These are phyloP conservation scores for Acropora yongei DNA, from an alignment of 64 coral and sea anemone genomes.

Conservation along the genomic window DNA sequence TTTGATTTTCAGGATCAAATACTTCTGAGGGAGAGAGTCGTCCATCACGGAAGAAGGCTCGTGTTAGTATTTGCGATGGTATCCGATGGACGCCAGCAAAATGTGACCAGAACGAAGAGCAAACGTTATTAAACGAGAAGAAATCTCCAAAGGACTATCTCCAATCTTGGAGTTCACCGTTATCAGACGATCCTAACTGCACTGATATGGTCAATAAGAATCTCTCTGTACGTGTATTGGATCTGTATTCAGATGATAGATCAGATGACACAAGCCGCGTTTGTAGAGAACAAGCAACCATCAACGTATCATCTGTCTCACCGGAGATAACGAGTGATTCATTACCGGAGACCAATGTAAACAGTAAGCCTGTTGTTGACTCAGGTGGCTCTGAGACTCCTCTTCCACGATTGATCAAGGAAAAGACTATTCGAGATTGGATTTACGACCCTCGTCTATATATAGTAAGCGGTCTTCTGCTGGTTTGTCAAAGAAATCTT, in stretches of 20 bases:
- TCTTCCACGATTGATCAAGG: not conserved
- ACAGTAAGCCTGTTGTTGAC: not conserved
- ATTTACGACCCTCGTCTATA: not conserved
- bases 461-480: not conserved
- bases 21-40: no score
- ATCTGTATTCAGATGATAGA: not conserved
- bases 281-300: not conserved
- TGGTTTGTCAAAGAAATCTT: no score
- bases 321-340: not conserved
- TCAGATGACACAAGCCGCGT: not conserved
- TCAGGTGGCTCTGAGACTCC: not conserved
- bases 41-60: no score
- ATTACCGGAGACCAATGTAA: not conserved
- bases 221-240: not conserved
- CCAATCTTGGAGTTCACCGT: no score
- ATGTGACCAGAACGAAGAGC: no score
- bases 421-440: not conserved
- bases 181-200: not conserved
- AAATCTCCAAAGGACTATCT: no score
- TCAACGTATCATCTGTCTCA: not conserved
- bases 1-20: no score
- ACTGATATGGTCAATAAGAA: not conserved
- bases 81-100: no score
- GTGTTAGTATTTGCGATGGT: no score
- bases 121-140: no score